Percentiles rank a stretch among this genome's conserved stretches.
These are phyloP conservation scores for Paraescarpia echinospica DNA, from an alignment of 1,140 invertebrate genomes.

Conservation along the genomic window DNA sequence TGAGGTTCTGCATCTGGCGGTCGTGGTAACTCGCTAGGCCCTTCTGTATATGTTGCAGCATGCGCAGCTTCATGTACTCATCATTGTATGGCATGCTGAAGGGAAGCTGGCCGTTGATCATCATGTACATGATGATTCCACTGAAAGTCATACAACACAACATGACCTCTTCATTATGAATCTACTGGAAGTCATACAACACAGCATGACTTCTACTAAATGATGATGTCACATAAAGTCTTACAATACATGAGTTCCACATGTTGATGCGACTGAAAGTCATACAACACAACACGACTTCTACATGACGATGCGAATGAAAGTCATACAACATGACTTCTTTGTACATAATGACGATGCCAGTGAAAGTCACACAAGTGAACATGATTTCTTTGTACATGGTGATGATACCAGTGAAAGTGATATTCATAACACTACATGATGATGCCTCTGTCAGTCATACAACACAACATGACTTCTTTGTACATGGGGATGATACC, in stretches of 20 bases:
- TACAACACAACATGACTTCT: neutral
- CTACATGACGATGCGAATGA: too few relatives aligned
- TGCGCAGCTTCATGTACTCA: constrained; percentile 62
- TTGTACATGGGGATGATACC: too few relatives aligned
- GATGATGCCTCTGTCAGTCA: constrained; percentile 66
- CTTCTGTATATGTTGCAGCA: constrained; percentile 67
- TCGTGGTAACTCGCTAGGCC: constrained; percentile 59
- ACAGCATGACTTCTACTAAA: too few relatives aligned
- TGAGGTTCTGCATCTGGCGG: constrained; percentile 49
- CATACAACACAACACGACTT: neutral
- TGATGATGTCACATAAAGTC: too few relatives aligned
- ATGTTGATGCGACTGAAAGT: constrained; percentile 67
- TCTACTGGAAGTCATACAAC: too few relatives aligned
- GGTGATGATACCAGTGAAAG: too few relatives aligned
- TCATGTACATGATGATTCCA: constrained; percentile 70
- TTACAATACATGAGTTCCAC: too few relatives aligned
- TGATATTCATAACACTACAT: too few relatives aligned
- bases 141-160: constrained; percentile 52
- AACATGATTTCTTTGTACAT: too few relatives aligned
- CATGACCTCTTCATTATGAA: neutral
- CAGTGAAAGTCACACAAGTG: too few relatives aligned
- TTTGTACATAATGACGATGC: too few relatives aligned
- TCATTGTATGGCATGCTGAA: constrained; percentile 62
- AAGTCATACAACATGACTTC: too few relatives aligned
- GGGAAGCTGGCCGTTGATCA: constrained; percentile 69